phyloP scores from a whole-genome alignment of 2,797 vertebrate genomes.

The Spinus olivaceus region DNA sequence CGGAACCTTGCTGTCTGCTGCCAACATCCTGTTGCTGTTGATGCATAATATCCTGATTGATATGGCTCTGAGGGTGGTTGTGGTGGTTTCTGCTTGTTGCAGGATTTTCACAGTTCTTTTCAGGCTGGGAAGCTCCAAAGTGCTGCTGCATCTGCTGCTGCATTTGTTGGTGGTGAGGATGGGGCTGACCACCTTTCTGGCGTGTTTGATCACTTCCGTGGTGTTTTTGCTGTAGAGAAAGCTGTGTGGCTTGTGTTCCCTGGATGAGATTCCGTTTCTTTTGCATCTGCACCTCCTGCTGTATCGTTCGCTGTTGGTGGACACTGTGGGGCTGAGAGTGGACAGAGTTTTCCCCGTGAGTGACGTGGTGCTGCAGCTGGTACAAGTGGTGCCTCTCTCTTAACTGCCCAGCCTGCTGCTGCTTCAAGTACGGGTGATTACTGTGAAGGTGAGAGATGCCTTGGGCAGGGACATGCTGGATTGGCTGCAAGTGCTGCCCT shows the following conservation, averaged over 20 bases:
- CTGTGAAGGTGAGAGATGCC: slow-evolving; percentile 83
- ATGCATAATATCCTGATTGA: slow-evolving; percentile 80
- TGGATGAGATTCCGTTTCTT: slow-evolving; percentile 90
- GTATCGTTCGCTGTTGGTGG: slow-evolving; percentile 88
- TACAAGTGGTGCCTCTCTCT: slow-evolving; percentile 90
- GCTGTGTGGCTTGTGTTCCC: slow-evolving; percentile 82
- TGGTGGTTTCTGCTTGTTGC: slow-evolving; percentile 83
- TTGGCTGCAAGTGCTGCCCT: slow-evolving; percentile 84
- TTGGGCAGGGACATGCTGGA: slow-evolving; percentile 83
- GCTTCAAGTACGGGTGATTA: slow-evolving; percentile 87
- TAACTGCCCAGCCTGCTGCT: slow-evolving; percentile 85
- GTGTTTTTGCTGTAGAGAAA: slow-evolving; percentile 91
- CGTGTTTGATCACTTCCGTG: slow-evolving; percentile 78
- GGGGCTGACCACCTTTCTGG: slow-evolving; percentile 84
- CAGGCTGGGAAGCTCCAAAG: slow-evolving; percentile 86
- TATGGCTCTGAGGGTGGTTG: slow-evolving; percentile 79
- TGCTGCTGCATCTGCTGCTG: slow-evolving; percentile 93
- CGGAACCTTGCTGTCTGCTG: slow-evolving; percentile 73
- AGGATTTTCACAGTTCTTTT: slow-evolving; percentile 92
- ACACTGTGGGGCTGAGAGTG: slow-evolving; percentile 84
- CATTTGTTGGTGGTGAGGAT: slow-evolving; percentile 89
- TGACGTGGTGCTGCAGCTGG: slow-evolving; percentile 90
- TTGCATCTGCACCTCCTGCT: slow-evolving; percentile 90
- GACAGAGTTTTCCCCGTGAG: slow-evolving; percentile 81
- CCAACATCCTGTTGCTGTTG: slow-evolving; percentile 81